Conservation (phyloP, 2,113 vertebrate species). For the rabbit (Oryctolagus cuniculus) region mOryCun1.1 NC_091436.1:104221501-104222000, state of each 20-base stretch:
- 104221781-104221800: neutral
- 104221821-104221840: neutral
- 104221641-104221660: too few species aligned
- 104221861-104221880: neutral
- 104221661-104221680: neutral
- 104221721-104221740: constrained; percentile 8
- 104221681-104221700: neutral
- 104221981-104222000: neutral
- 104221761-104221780: neutral
- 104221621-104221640: too few species aligned
- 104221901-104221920: neutral
- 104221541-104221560: too few species aligned
- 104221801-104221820: neutral
- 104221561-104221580: too few species aligned
- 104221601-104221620: too few species aligned
- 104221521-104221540: too few species aligned
- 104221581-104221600: too few species aligned
- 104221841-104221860: neutral
- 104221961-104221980: neutral
- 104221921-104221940: neutral
- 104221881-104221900: constrained; percentile 9
- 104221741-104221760: constrained; percentile 29
- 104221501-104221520: too few species aligned
- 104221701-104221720: neutral
- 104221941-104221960: neutral